Evolutionary conservation across 2,113 vertebrate genomes (phyloP), one percentile per base, ranked within the genome.

Genomic region (Leptobrachium ailaonicum): DNA sequence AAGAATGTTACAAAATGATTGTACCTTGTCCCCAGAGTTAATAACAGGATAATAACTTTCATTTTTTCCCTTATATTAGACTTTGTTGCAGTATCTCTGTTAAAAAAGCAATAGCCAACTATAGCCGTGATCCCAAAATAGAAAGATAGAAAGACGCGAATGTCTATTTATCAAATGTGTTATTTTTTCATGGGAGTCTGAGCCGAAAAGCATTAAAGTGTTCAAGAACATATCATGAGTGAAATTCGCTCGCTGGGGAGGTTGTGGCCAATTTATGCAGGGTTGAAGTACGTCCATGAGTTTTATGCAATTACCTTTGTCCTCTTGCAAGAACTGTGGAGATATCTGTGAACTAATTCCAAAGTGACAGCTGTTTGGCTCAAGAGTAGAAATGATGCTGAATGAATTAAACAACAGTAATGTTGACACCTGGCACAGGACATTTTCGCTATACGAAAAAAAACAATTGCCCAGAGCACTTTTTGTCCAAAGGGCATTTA

Each of bases 291-390:
- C 32, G 53, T n/a, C 41, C 20, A 58, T 58, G 50, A 56, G 47
- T 58, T 68, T 77, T 47, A 58, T 44, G 4, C 2, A 58, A 69
- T 77, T 53, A 5, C 41, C 40, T 58, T 56, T 50, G 32, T 11
- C 44, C 63, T 75, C 32, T 40, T 72, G 20, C 11, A 73, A 75
- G n/a, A 40, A 12, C 60, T 32, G 44, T 40, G 42, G n/a, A 58
- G 66, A 77, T 77, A 68, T 43, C 43, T 68, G 66, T 56, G 45
- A n/a, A 76, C 11, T 32, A 69, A 43, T 66, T 41, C 41, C 14
- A 69, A 56, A 20, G 75, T 68, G 66, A 64, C 75, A 67, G 75
- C 75, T 76, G 75, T 68, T 76, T 76, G 64, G 50, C 53, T 41
- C 3, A 32, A 56, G 63, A 14, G 47, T 42, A 10, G 8, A 77